Percentiles rank a stretch among this genome's conserved stretches.
phyloP scores from a whole-genome alignment of 2,888 invertebrate species.

The Bedellia somnulentella region DNA sequence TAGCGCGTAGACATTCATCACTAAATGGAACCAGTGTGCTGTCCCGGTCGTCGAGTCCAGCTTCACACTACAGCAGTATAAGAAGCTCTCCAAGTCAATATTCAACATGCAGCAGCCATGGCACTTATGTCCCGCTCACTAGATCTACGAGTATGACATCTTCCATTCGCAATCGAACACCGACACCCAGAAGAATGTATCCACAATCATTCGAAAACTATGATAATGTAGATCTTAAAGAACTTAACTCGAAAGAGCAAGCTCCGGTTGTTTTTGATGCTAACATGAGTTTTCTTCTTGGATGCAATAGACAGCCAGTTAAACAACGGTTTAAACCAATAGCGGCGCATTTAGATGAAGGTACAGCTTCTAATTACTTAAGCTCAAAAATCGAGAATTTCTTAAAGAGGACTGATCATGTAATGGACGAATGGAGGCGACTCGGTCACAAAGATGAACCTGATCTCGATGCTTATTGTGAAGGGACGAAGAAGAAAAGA shows the following conservation, averaged over 20 bases:
- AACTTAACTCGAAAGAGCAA: slow-evolving; percentile 67
- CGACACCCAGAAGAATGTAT: slow-evolving; percentile 67
- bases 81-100: slow-evolving; percentile 45
- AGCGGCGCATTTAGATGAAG: slow-evolving; percentile 75
- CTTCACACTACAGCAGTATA: slow-evolving; percentile 33
- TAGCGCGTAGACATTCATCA: slow-evolving; percentile 33
- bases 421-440: slow-evolving; percentile 84
- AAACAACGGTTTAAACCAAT: slow-evolving; percentile 69
- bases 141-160: slow-evolving; percentile 46
- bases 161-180: slow-evolving; percentile 34
- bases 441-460: slow-evolving; percentile 65
- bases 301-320: slow-evolving; percentile 70
- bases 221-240: slow-evolving; percentile 54
- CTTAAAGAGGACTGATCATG: slow-evolving; percentile 80
- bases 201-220: slow-evolving; percentile 63
- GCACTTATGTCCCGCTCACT: slow-evolving; percentile 39
- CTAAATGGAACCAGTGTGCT: slow-evolving; percentile 28
- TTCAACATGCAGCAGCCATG: slow-evolving; percentile 49
- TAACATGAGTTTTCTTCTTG: slow-evolving; percentile 77
- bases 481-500: slow-evolving; percentile 23
- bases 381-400: slow-evolving; percentile 79
- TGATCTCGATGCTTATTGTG: slow-evolving; percentile 30
- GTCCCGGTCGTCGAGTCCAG: slow-evolving; percentile 64
- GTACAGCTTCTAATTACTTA: slow-evolving; percentile 76
- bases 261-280: slow-evolving; percentile 82